Percentiles rank a stretch among this genome's conserved stretches.
phyloP scores from a whole-genome alignment of 2,113 vertebrate genomes.

The Arenaria interpres region DNA sequence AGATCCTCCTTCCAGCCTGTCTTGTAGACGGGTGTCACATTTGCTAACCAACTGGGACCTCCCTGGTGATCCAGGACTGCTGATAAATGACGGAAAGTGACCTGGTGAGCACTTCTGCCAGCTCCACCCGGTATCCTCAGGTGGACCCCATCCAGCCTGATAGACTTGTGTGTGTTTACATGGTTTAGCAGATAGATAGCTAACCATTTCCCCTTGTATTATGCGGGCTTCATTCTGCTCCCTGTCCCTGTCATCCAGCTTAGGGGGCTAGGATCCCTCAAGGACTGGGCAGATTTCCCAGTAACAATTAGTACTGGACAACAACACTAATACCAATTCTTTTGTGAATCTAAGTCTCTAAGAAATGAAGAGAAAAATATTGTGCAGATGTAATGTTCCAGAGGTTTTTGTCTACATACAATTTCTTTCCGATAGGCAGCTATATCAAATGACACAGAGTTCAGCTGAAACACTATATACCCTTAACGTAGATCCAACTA shows the following conservation, averaged over 20 bases:
- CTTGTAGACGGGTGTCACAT: background rate
- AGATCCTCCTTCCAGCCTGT: background rate
- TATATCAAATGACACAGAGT: background rate
- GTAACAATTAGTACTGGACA: background rate
- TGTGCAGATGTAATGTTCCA: background rate
- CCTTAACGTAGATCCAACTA: background rate
- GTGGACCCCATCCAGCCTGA: background rate
- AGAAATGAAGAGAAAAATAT: background rate
- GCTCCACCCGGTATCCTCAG: background rate
- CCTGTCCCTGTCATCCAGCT: background rate
- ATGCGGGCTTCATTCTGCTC: background rate
- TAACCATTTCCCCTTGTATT: background rate
- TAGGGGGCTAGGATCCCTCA: background rate
- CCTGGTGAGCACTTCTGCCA: background rate
- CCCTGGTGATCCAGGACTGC: background rate
- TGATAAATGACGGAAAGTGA: background rate
- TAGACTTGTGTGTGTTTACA: background rate
- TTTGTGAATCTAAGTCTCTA: background rate
- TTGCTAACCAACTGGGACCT: background rate
- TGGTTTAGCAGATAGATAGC: background rate
- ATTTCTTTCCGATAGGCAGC: background rate
- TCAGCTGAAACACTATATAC: background rate
- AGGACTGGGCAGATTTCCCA: background rate
- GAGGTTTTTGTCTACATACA: accelerated
- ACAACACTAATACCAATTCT: background rate